These are phyloP conservation scores for Stenurella melanura DNA, from an alignment of 2,888 invertebrate species.

Conservation along the genomic window DNA sequence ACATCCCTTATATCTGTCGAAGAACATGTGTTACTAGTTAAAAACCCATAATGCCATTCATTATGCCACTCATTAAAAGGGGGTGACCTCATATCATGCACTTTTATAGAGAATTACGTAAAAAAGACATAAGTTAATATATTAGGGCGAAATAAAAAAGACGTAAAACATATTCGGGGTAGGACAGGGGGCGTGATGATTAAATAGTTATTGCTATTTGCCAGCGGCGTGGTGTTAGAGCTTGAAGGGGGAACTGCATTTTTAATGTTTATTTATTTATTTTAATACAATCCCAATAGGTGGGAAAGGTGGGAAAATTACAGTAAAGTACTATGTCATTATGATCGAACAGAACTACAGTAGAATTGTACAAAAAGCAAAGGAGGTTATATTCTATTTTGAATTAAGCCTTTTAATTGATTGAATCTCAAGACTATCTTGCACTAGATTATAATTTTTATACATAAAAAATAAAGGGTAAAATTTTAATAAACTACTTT, in stretches of 20 bases:
- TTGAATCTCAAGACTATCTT: no score
- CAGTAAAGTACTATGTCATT: no score
- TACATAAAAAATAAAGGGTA: no score
- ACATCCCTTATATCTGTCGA: conserved; percentile 25
- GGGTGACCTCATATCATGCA: conserved; percentile 47
- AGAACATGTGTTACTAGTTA: conserved; percentile 67
- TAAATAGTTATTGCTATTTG: background rate
- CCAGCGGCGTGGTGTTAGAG: background rate
- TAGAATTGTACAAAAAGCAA: no score
- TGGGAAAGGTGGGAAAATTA: no score
- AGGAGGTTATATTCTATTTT: no score
- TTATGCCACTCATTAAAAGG: conserved; percentile 60
- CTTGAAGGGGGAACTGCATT: background rate
- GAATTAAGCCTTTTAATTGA: no score
- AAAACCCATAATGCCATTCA: conserved; percentile 64
- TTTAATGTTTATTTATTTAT: no score
- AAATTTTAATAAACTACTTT: no score
- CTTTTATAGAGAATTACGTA: conserved; percentile 17
- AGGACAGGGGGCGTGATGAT: conserved; percentile 1
- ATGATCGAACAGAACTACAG: no score
- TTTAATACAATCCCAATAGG: no score
- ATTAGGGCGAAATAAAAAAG: background rate
- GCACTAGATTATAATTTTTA: no score
- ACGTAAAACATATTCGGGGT: background rate
- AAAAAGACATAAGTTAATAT: conserved; percentile 21